Conservation (phyloP, 2,888 invertebrate genomes). For the Synanthedon formicaeformis region DNA sequence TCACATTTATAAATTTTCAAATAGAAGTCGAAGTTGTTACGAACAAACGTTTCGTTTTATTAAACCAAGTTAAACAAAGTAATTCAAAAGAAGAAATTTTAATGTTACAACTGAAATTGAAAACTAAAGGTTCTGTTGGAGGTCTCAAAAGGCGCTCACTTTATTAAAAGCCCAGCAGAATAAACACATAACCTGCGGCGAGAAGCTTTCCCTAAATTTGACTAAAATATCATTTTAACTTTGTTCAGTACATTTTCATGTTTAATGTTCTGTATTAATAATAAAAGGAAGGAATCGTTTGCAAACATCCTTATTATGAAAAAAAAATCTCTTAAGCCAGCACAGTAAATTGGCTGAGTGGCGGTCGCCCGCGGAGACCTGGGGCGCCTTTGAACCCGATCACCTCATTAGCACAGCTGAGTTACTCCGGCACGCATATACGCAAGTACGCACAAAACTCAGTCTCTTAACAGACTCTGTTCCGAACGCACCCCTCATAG, state of each 20-base stretch:
- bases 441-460: conserved; percentile 43
- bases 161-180: neutral
- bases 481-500: conserved; percentile 41
- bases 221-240: neutral
- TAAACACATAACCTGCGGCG: neutral
- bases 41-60: too few species aligned
- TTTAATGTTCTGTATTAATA: neutral
- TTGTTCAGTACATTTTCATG: neutral
- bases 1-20: too few species aligned
- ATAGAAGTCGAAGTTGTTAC: too few species aligned
- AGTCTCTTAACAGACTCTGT: conserved; percentile 52
- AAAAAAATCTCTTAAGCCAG: conserved; percentile 3
- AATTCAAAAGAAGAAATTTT: too few species aligned
- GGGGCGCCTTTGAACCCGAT: conserved; percentile 60
- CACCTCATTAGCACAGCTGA: conserved; percentile 61
- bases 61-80: too few species aligned
- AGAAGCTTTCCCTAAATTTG: neutral
- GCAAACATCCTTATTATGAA: neutral
- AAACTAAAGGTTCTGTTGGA: too few species aligned
- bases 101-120: too few species aligned
- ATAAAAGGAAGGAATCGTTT: neutral
- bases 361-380: conserved; percentile 45
- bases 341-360: conserved; percentile 31
- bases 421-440: conserved; percentile 46
- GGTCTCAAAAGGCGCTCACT: neutral